Evolutionary conservation across 2,888 invertebrate genomes (phyloP), one percentile per base, ranked within the genome.

Genomic region (Pilophorus perplexus): DNA sequence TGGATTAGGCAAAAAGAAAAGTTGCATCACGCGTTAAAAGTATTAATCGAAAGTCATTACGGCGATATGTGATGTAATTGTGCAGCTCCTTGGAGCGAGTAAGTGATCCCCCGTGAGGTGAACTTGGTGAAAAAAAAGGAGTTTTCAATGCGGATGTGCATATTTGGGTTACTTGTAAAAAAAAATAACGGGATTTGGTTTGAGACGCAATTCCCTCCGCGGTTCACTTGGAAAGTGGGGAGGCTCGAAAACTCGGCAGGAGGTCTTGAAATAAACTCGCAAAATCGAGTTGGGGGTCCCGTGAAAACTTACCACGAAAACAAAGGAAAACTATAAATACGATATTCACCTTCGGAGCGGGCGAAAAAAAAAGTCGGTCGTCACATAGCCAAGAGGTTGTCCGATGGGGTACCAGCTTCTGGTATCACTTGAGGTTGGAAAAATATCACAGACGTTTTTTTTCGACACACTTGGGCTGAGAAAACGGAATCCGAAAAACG

Each of bases 121-220:
- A 27, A 27, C 18, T 22, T 3, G 55, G 12, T 12, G 38, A 22
- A 27, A n/a, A n/a, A n/a, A n/a, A n/a, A n/a, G n/a, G n/a, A n/a
- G n/a, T n/a, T n/a, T n/a, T n/a, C n/a, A n/a, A n/a, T n/a, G n/a
- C n/a, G n/a, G n/a, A n/a, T n/a, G n/a, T n/a, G n/a, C n/a, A n/a
- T n/a, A n/a, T n/a, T n/a, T 16, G 55, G 5, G 25, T 52, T 48
- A 52, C 16, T 28, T 28, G 52, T n/a, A n/a, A n/a, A n/a, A n/a
- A n/a, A n/a, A 42, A 59, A 59, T 59, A 59, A 59, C 59, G 59
- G 59, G 59, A 59, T 42, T 42, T 42, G n/a, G 25, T 20, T 25
- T 59, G 59, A 59, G 59, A 59, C 59, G 59, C 59, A 59, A 59
- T 59, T 42, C n/a, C n/a, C n/a, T n/a, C n/a, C n/a, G n/a, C n/a